These are phyloP conservation scores for Pharmacophagus antenor DNA, from an alignment of 2,888 invertebrate species.

Conservation along the genomic window DNA sequence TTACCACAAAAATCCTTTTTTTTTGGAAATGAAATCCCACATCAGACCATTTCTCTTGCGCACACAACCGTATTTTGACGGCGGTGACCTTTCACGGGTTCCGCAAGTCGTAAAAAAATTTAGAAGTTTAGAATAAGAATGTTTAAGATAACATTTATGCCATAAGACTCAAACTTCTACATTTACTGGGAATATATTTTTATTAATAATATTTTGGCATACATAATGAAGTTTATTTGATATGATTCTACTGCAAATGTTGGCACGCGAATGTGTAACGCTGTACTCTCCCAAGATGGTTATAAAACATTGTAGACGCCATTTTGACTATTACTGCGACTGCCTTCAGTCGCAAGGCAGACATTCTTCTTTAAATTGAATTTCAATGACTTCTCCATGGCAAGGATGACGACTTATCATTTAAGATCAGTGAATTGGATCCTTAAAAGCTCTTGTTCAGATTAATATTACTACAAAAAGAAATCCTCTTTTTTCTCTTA, in stretches of 20 bases:
- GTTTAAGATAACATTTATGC: too few relatives aligned
- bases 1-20: too few relatives aligned
- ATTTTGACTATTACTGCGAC: not conserved
- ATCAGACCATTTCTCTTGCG: too few relatives aligned
- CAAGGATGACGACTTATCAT: not conserved
- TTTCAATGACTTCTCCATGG: conserved; percentile 8
- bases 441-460: not conserved
- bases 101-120: too few relatives aligned
- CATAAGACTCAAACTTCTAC: not conserved
- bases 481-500: not conserved
- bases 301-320: not conserved
- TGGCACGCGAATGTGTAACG: conserved; percentile 6
- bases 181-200: not conserved
- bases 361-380: conserved; percentile 17
- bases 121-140: too few relatives aligned
- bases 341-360: not conserved
- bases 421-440: not conserved
- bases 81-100: too few relatives aligned
- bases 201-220: conserved; percentile 53
- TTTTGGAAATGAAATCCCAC: too few relatives aligned
- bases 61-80: too few relatives aligned
- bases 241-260: conserved; percentile 37
- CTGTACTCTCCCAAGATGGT: not conserved
- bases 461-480: too few relatives aligned
- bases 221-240: conserved; percentile 40